Base-by-base conservation (phyloP, 2,797 vertebrate genomes). In the Falco naumanni region DNA sequence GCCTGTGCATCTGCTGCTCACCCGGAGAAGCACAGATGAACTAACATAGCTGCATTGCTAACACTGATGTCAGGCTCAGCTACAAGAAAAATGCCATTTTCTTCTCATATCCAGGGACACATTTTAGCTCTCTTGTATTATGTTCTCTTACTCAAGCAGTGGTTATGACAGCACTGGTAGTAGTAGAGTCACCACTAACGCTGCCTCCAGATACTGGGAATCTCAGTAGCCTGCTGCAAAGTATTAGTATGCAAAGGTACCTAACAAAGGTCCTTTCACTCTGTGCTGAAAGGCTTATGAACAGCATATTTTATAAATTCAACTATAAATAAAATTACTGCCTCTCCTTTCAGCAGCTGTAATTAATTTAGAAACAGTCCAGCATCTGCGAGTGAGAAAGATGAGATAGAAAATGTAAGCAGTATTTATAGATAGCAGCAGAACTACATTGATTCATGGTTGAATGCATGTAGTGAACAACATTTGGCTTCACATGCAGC, bases 281-380 rank as follows among this genome's bases (percentile, higher is more conserved):
- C 50, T 65, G 22, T 37, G 50, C 33, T 54, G 61, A 80, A 79
- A 74, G 21, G 33, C 25, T 91, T 84, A 77, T 20, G 15, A 93
- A 56, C 66, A 89, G 37, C 22, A 34, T 43, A 61, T 47, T 93
- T 92, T 59, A 77, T 63, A 91, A 41, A 78, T 9, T 72, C 54
- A 83, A 94, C 57, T 17, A 51, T n/a, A 80, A 94, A 80, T 71
- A 77, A 94, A 92, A 94, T 70, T 71, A 81, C 22, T 78, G 34
- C 28, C 34, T 94, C 53, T 93, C 14, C 37, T 84, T 86, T 84
- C 33, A 85, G 26, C 50, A 89, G 25, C 31, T 81, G 68, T 71
- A 91, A 89, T 83, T 84, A 74, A 90, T 92, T 93, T 80, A 94
- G 45, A 94, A 93, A 92, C 41, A 93, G 57, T 17, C 18, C 33